Conservation (phyloP, 1,140 invertebrate species). For the Epicauta chinensis region DNA sequence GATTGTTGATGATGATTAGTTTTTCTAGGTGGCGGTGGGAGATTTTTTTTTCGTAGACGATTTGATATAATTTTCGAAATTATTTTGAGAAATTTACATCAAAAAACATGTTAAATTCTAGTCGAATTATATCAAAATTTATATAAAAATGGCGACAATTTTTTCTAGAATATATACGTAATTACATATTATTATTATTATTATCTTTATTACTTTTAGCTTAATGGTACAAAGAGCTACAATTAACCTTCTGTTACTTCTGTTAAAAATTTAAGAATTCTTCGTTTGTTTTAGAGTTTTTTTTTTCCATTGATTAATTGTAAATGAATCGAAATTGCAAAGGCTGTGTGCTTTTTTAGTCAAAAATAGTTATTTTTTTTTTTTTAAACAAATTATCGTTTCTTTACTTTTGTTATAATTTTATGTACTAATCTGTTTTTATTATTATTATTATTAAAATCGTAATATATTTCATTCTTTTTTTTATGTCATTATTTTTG, state of each 20-base stretch:
- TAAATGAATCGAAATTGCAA: constrained; percentile 19
- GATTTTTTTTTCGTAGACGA: too few species aligned
- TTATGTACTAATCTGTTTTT: constrained; percentile 20
- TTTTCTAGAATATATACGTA: not conserved
- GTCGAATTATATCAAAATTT: too few species aligned
- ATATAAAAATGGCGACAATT: too few species aligned
- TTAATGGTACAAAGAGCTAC: not conserved
- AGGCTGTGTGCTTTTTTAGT: constrained; percentile 24
- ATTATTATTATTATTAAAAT: not conserved
- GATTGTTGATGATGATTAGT: too few species aligned
- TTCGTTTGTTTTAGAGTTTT: not conserved
- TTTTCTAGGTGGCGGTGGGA: too few species aligned
- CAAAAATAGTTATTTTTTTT: constrained; percentile 17
- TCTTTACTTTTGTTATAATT: constrained; percentile 24
- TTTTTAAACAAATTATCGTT: not conserved
- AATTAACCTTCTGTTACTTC: not conserved
- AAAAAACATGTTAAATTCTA: too few species aligned
- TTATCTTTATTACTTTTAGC: not conserved
- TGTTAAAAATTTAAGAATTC: not conserved
- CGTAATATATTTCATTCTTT: constrained; percentile 14
- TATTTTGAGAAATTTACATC: too few species aligned
- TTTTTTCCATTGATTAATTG: not conserved
- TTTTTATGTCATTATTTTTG: not conserved
- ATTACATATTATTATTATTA: not conserved
- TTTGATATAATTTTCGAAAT: too few species aligned